A percentile compares a stretch with the other conserved stretches of the same genome.
phyloP scores from a whole-genome alignment of 2,888 invertebrate genomes.

The Galeopsomyia nigrocyanea region DNA sequence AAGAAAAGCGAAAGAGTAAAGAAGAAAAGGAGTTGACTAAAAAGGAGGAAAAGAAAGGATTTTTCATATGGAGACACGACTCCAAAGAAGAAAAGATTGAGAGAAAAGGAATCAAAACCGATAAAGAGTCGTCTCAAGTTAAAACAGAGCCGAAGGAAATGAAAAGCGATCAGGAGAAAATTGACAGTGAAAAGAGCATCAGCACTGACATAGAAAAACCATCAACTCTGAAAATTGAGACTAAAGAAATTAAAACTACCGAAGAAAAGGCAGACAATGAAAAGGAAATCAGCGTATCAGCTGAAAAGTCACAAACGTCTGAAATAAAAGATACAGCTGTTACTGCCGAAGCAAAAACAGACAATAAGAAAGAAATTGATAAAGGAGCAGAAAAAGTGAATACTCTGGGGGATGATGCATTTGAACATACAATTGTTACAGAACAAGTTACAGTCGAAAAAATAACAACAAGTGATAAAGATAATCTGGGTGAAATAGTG shows the following conservation, averaged over 20 bases:
- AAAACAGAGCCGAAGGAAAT: background rate
- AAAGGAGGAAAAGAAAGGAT: constrained; percentile 18
- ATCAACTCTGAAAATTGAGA: background rate
- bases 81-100: background rate
- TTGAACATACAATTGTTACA: constrained; percentile 40
- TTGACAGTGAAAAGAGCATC: constrained; percentile 28
- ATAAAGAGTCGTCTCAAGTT: background rate
- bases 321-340: constrained; percentile 6
- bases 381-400: constrained; percentile 12
- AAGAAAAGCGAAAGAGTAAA: constrained; percentile 25
- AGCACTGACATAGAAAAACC: background rate
- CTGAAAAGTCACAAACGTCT: background rate
- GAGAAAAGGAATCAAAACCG: background rate
- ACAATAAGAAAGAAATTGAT: too few species aligned
- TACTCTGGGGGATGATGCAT: constrained; percentile 43
- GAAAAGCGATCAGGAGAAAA: constrained; percentile 11
- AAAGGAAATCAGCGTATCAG: background rate
- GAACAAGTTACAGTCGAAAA: constrained; percentile 39
- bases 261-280: background rate
- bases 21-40: constrained; percentile 25
- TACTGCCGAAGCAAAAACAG: constrained; percentile 19
- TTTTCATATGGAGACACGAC: constrained; percentile 15
- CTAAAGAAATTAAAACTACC: background rate
- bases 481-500: constrained; percentile 17
- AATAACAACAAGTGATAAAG: constrained; percentile 39